A percentile compares a stretch with the other conserved stretches of the same genome.
phyloP scores from a whole-genome alignment of 2,888 invertebrate genomes.

The Dorcus parallelipipedus region DNA sequence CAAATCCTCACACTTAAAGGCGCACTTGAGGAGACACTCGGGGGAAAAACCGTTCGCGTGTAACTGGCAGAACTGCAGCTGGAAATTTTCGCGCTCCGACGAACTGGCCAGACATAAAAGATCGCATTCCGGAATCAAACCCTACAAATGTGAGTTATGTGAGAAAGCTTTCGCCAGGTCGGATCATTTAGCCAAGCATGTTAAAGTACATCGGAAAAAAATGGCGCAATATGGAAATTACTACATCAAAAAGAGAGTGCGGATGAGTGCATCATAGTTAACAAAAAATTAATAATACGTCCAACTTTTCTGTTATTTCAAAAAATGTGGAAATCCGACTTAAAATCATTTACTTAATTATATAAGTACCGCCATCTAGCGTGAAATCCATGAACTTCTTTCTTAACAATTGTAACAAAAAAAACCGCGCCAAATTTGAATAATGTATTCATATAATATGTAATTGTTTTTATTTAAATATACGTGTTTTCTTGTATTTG shows the following conservation, averaged over 20 bases:
- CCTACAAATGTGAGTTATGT: conserved; percentile 86
- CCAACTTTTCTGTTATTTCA: no score
- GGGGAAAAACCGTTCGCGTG: conserved; percentile 62
- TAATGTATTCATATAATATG: no score
- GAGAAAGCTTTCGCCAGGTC: conserved; percentile 88
- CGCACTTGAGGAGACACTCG: conserved; percentile 79
- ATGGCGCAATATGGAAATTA: conserved; percentile 42
- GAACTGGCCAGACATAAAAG: conserved; percentile 89
- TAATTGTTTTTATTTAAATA: no score
- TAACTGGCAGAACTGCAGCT: conserved; percentile 71
- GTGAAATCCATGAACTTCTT: no score
- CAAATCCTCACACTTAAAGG: conserved; percentile 86
- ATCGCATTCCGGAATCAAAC: conserved; percentile 94
- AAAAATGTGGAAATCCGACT: no score
- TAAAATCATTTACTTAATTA: no score
- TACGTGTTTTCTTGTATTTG: no score
- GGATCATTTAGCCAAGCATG: conserved; percentile 91
- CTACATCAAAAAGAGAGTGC: conserved; percentile 15
- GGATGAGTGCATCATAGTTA: no score
- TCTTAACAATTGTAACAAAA: no score
- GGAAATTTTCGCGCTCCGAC: conserved; percentile 93
- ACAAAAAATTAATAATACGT: no score
- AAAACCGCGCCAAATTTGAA: no score
- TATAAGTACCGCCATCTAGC: no score
- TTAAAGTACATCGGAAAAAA: conserved; percentile 75